These are phyloP conservation scores for Trochalopteron elliotii DNA, from an alignment of 2,113 vertebrate species.

Conservation along the genomic window DNA sequence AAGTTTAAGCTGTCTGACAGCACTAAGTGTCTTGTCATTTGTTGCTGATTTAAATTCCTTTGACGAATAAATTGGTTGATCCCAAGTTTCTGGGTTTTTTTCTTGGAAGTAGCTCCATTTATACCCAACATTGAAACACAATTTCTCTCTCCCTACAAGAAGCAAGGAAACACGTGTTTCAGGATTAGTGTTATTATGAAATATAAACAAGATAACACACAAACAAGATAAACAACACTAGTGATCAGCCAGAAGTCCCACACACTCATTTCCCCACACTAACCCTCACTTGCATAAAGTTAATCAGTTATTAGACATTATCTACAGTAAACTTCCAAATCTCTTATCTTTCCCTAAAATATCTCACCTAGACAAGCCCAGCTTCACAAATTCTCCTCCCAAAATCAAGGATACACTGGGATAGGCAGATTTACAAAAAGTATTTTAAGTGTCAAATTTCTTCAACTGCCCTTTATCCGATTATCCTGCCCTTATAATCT, in stretches of 20 bases:
- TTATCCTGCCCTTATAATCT: slow-evolving; percentile 49
- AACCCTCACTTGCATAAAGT: neutral
- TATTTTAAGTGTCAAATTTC: slow-evolving; percentile 47
- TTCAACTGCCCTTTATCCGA: slow-evolving; percentile 43
- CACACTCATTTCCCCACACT: neutral
- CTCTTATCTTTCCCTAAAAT: neutral
- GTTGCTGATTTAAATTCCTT: neutral
- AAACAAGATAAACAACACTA: neutral
- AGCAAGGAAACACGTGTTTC: neutral
- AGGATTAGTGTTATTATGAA: neutral
- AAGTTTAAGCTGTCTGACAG: neutral
- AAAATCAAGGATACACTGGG: neutral
- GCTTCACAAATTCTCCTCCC: neutral
- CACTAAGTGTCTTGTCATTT: neutral
- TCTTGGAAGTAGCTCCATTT: neutral
- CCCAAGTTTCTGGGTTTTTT: neutral
- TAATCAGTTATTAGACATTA: neutral
- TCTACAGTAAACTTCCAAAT: neutral
- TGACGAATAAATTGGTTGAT: neutral
- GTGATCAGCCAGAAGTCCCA: neutral
- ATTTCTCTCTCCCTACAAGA: neutral
- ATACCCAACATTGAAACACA: neutral
- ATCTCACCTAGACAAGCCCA: neutral
- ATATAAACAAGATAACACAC: neutral
- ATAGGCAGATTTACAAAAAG: slow-evolving; percentile 24